phyloP scores from a whole-genome alignment of 64 coral and sea anemone genomes.

The Cladopsammia gracilis region DNA sequence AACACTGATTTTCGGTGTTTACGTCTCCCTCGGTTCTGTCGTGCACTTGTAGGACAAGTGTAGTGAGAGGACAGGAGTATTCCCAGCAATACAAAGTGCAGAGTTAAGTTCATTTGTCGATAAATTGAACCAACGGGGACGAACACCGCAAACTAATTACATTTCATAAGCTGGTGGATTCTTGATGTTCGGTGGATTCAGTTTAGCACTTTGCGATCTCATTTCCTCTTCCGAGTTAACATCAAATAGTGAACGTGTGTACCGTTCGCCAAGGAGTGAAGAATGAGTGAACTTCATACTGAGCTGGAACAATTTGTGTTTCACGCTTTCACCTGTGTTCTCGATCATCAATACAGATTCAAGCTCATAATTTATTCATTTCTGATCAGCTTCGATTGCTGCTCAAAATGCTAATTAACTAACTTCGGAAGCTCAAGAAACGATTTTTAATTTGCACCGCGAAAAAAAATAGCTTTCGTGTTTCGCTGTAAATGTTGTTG shows the following conservation, averaged over 20 bases:
- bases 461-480: not conserved
- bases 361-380: conserved; percentile 58
- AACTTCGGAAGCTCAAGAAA: conserved; percentile 45
- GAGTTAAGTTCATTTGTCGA: conserved; percentile 63
- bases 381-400: conserved; percentile 34
- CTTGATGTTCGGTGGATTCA: not conserved
- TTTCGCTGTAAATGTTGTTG: not conserved
- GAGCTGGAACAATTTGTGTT: not conserved
- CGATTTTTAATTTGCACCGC: conserved; percentile 32
- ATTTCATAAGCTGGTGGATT: conserved; percentile 31
- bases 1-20: not conserved
- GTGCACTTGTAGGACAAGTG: not conserved
- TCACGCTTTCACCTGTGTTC: conserved; percentile 20
- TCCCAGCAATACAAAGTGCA: not conserved
- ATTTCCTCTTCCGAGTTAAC: not conserved
- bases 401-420: conserved; percentile 62
- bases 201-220: conserved; percentile 8
- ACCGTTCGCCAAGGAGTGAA: not conserved
- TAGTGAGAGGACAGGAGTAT: not conserved
- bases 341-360: conserved; percentile 19
- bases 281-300: conserved; percentile 8
- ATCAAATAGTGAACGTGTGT: not conserved
- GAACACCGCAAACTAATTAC: conserved; percentile 53
- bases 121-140: conserved; percentile 48
- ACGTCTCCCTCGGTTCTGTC: not conserved